Percentiles rank a stretch among this genome's conserved stretches.
These are phyloP conservation scores for Tuta absoluta DNA, from an alignment of 2,888 invertebrate species.

Conservation along the genomic window DNA sequence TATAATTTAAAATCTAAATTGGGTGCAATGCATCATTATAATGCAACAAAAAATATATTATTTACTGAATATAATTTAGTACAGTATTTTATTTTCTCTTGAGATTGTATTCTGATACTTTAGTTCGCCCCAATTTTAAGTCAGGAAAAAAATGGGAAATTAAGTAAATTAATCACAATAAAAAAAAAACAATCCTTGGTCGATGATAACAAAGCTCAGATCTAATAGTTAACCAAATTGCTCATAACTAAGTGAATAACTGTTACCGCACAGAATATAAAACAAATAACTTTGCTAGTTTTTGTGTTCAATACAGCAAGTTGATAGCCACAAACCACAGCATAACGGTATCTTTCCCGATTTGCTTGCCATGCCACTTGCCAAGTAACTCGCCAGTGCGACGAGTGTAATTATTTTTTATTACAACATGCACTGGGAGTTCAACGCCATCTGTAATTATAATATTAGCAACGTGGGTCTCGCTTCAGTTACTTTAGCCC, in stretches of 20 bases:
- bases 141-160: too few relatives aligned
- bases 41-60: neutral
- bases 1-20: neutral
- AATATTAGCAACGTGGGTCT: constrained; percentile 65
- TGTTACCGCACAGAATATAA: too few relatives aligned
- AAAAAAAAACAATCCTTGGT: too few relatives aligned
- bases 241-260: too few relatives aligned
- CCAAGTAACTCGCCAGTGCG: constrained; percentile 41
- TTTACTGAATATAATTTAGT: too few relatives aligned
- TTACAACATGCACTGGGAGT: constrained; percentile 60
- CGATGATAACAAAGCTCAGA: too few relatives aligned
- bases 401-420: constrained; percentile 69
- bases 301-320: neutral
- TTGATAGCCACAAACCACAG: constrained; percentile 2
- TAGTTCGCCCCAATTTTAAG: too few relatives aligned
- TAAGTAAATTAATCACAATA: too few relatives aligned
- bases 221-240: too few relatives aligned
- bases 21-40: neutral
- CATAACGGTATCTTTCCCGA: constrained; percentile 36
- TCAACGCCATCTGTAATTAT: constrained; percentile 67
- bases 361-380: constrained; percentile 48
- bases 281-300: neutral
- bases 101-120: too few relatives aligned
- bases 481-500: constrained; percentile 53
- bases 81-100: too few relatives aligned